phyloP scores from a whole-genome alignment of 2,888 invertebrate species.

The Dolomedes plantarius region DNA sequence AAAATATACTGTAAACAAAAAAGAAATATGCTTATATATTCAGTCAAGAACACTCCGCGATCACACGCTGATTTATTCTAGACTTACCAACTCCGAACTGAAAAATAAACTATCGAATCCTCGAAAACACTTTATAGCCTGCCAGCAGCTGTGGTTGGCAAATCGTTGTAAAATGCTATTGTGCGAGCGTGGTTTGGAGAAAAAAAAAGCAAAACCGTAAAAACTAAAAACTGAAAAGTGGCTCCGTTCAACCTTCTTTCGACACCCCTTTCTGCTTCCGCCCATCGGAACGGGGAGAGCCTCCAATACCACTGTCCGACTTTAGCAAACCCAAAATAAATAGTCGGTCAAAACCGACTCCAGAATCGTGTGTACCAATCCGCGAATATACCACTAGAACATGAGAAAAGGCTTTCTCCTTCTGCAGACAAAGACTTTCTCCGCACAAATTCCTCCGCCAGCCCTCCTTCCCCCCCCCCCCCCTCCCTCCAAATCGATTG shows the following conservation, averaged over 20 bases:
- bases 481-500: constrained; percentile 43
- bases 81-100: no score
- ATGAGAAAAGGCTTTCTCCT: constrained; percentile 49
- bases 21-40: no score
- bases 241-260: not conserved
- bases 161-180: no score
- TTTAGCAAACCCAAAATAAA: constrained; percentile 39
- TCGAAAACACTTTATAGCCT: no score
- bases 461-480: not conserved
- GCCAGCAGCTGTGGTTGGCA: no score
- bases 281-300: not conserved
- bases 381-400: constrained; percentile 55
- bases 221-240: not conserved
- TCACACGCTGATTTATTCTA: no score
- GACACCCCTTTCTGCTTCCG: not conserved
- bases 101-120: no score
- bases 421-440: constrained; percentile 42
- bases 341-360: constrained; percentile 59
- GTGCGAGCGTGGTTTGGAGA: no score
- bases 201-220: not conserved
- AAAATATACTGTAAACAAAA: no score
- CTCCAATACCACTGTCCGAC: constrained; percentile 1
- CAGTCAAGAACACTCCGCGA: no score
- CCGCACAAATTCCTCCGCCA: constrained; percentile 30
- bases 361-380: constrained; percentile 30